phyloP scores from a whole-genome alignment of 2,888 invertebrate species.

The Calliphora vomitoria region DNA sequence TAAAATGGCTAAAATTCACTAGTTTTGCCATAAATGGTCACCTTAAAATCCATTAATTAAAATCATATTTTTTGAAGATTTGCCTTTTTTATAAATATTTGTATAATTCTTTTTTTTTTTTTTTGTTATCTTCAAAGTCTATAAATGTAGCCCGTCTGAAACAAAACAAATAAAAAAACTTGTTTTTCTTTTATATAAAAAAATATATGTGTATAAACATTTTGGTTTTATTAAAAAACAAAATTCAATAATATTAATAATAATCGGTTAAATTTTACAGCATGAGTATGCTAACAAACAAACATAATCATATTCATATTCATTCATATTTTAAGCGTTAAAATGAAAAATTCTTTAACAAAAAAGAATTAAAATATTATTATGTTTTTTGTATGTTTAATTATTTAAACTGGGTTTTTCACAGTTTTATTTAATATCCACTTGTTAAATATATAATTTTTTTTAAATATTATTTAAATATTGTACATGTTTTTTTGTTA shows the following conservation, averaged over 20 bases:
- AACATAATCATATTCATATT: neutral
- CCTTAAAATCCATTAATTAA: neutral
- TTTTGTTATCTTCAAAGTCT: neutral
- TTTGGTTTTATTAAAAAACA: constrained; percentile 46
- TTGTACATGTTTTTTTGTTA: neutral
- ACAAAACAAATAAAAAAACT: constrained; percentile 8
- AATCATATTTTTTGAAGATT: neutral
- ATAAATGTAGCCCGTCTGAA: neutral
- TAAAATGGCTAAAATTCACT: too few relatives aligned
- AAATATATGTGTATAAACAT: constrained; percentile 12
- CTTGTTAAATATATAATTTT: neutral
- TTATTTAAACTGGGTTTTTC: constrained; percentile 10
- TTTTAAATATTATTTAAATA: constrained; percentile 17
- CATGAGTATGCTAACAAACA: neutral
- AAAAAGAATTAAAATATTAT: constrained; percentile 1
- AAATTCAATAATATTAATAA: constrained; percentile 6
- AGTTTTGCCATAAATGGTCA: neutral
- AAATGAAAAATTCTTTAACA: constrained; percentile 45
- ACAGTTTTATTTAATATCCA: neutral
- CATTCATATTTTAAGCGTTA: constrained; percentile 9
- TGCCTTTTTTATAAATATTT: constrained; percentile 14
- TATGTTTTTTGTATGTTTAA: constrained; percentile 13
- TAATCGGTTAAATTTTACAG: constrained; percentile 15
- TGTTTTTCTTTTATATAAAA: constrained; percentile 17
- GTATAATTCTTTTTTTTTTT: neutral